phyloP scores from a whole-genome alignment of 2,113 vertebrate genomes.

The Ploceus nigricollis region DNA sequence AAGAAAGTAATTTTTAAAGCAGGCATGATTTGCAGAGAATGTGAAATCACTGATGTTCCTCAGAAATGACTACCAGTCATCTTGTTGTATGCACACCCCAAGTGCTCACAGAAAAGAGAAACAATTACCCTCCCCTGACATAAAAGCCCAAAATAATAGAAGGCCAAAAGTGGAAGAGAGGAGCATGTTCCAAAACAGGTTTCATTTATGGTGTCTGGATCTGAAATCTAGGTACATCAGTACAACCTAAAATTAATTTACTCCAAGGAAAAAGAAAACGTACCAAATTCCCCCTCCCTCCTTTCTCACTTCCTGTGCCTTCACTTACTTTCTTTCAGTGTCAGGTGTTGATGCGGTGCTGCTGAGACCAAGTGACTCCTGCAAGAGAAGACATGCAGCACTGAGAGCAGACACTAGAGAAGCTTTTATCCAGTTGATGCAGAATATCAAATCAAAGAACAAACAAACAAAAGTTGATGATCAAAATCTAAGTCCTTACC shows the following conservation, averaged over 20 bases:
- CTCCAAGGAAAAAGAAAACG: not conserved
- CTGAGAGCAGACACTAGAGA: conserved; percentile 13
- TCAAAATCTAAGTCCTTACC: conserved; percentile 74
- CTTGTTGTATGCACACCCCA: not conserved
- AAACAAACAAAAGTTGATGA: conserved; percentile 30
- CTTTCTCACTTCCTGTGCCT: not conserved
- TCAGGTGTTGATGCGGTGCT: conserved; percentile 90
- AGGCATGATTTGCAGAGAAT: not conserved
- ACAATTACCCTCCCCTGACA: not conserved
- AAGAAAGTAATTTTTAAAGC: not conserved
- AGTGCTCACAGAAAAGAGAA: not conserved
- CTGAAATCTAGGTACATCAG: not conserved
- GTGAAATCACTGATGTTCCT: not conserved
- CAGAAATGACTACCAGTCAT: not conserved
- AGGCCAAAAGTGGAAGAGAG: not conserved
- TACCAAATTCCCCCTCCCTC: not conserved
- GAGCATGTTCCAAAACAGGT: not conserved
- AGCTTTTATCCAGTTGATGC: not conserved
- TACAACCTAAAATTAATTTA: not conserved
- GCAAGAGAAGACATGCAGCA: conserved; percentile 46
- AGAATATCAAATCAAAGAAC: conserved; percentile 18
- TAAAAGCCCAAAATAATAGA: not conserved
- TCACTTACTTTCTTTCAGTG: conserved; percentile 91
- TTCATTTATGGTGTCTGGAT: not conserved
- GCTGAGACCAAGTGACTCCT: conserved; percentile 92